Evolutionary conservation across 2,797 vertebrate genomes (phyloP).

Genomic region (Danio tinwini): DNA sequence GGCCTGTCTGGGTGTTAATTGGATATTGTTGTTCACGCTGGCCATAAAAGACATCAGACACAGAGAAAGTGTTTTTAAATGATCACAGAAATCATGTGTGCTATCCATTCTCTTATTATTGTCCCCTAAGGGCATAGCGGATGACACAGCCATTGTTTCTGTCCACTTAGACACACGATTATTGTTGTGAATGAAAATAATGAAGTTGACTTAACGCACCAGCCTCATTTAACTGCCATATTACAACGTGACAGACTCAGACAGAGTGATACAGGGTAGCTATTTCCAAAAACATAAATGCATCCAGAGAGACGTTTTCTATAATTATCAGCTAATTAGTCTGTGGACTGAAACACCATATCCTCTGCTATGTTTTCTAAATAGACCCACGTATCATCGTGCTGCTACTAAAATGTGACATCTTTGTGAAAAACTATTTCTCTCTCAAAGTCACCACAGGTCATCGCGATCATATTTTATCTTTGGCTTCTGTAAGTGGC

Average conservation of each 20-base stretch:
- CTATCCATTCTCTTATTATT: slow-evolving; percentile 20
- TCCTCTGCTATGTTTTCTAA: slow-evolving; percentile 65
- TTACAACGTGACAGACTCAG: slow-evolving; percentile 51
- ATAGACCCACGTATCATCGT: slow-evolving; percentile 55
- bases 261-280: slow-evolving; percentile 34
- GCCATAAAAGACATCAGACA: slow-evolving; percentile 9
- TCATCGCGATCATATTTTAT: slow-evolving; percentile 13
- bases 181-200: slow-evolving; percentile 41
- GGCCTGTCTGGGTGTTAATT: slow-evolving; percentile 54
- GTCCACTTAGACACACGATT: slow-evolving; percentile 6
- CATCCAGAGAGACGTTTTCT: slow-evolving; percentile 63
- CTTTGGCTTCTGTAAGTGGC: slow-evolving; percentile 29
- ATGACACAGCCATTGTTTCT: slow-evolving; percentile 22
- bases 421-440: slow-evolving; percentile 18
- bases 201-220: slow-evolving; percentile 38
- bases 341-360: slow-evolving; percentile 64
- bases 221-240: slow-evolving; percentile 46
- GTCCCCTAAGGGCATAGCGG: background rate
- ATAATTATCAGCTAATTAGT: slow-evolving; percentile 73
- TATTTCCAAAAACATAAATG: slow-evolving; percentile 55
- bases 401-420: slow-evolving; percentile 61
- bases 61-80: slow-evolving; percentile 22
- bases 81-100: slow-evolving; percentile 39
- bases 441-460: background rate
- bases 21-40: slow-evolving; percentile 51